Percentiles rank a stretch among this genome's conserved stretches.
Conservation (phyloP, 2,888 invertebrate genomes). For the Tetanocera ferruginea region DNA sequence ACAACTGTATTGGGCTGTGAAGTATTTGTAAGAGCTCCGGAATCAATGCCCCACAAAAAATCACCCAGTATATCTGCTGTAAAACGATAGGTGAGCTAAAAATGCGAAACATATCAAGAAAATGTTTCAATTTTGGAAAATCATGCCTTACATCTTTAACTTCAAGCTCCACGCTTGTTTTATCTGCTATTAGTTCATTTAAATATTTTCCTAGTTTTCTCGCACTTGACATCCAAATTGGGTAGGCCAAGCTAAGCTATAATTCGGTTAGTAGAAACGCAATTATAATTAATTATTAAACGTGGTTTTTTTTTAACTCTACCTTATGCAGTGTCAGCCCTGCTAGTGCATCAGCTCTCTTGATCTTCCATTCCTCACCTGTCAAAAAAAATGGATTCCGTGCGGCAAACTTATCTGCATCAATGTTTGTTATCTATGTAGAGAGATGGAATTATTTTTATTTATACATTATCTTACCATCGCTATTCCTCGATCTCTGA, state of each 20-base stretch:
- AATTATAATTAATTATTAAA: neutral
- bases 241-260: slow-evolving; percentile 52
- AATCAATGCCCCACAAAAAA: slow-evolving; percentile 64
- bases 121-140: neutral
- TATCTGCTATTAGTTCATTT: slow-evolving; percentile 29
- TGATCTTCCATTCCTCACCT: slow-evolving; percentile 68
- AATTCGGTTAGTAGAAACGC: neutral
- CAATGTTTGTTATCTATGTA: slow-evolving; percentile 2
- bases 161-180: slow-evolving; percentile 51
- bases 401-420: slow-evolving; percentile 50
- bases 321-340: slow-evolving; percentile 71
- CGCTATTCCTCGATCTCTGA: neutral
- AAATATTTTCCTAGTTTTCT: slow-evolving; percentile 52
- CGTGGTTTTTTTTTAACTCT: neutral
- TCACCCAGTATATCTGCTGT: slow-evolving; percentile 59
- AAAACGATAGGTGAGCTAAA: slow-evolving; percentile 58
- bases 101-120: neutral
- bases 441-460: neutral
- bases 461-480: neutral
- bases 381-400: slow-evolving; percentile 54
- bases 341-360: slow-evolving; percentile 69
- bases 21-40: slow-evolving; percentile 49
- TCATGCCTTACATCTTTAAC: slow-evolving; percentile 57
- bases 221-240: slow-evolving; percentile 55
- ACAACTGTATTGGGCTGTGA: slow-evolving; percentile 47